Percentiles rank a stretch among this genome's conserved stretches.
phyloP scores from a whole-genome alignment of 2,888 invertebrate genomes.

The Diloba caeruleocephala region DNA sequence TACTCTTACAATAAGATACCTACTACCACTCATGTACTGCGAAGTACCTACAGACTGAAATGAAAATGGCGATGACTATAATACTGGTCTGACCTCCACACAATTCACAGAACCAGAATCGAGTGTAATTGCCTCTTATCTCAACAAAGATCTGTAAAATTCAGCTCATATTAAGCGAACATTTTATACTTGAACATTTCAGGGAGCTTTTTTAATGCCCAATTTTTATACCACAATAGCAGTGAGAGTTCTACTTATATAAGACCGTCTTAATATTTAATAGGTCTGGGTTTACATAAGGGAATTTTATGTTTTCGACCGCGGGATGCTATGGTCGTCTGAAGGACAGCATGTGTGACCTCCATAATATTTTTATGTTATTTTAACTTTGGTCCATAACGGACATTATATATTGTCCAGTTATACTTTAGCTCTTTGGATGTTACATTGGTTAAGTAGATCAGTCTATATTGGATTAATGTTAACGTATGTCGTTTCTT shows the following conservation, averaged over 20 bases:
- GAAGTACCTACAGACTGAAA: too few species aligned
- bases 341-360: slow-evolving; percentile 54
- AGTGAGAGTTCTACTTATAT: slow-evolving; percentile 5
- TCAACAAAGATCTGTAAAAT: not conserved
- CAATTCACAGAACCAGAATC: not conserved
- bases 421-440: slow-evolving; percentile 30
- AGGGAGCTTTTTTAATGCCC: not conserved
- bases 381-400: slow-evolving; percentile 51
- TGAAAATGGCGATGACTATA: too few species aligned
- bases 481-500: slow-evolving; percentile 36
- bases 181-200: not conserved
- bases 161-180: not conserved
- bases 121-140: not conserved
- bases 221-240: slow-evolving; percentile 9
- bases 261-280: slow-evolving; percentile 34
- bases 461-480: slow-evolving; percentile 26
- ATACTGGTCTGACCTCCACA: too few species aligned
- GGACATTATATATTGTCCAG: slow-evolving; percentile 27
- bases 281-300: slow-evolving; percentile 31
- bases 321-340: slow-evolving; percentile 39
- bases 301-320: slow-evolving; percentile 42
- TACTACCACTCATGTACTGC: too few species aligned
- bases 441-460: slow-evolving; percentile 27
- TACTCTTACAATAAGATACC: too few species aligned
- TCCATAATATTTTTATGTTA: slow-evolving; percentile 53